Evolutionary conservation across 2,113 vertebrate genomes (phyloP).

Genomic region (Edolisoma coerulescens): DNA sequence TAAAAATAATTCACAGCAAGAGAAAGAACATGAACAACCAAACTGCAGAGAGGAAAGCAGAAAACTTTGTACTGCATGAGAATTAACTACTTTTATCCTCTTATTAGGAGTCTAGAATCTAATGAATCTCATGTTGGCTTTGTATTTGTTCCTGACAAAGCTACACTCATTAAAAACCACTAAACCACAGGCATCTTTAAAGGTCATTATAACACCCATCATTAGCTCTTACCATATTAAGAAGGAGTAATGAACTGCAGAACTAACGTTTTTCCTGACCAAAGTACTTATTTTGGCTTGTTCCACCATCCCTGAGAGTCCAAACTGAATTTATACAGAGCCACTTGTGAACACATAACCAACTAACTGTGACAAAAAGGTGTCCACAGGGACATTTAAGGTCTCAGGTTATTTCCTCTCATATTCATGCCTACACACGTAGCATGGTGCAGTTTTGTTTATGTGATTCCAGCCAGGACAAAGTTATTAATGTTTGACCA

Average conservation of each 20-base stretch:
- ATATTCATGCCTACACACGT: background rate
- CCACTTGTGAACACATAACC: background rate
- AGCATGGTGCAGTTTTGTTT: background rate
- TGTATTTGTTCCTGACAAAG: background rate
- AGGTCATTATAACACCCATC: background rate
- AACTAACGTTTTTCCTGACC: background rate
- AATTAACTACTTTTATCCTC: background rate
- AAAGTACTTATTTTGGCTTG: background rate
- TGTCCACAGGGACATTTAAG: background rate
- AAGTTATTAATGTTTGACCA: background rate
- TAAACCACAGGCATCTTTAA: background rate
- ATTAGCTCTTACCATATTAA: background rate
- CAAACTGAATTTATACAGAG: background rate
- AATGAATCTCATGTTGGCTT: background rate
- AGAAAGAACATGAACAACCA: background rate
- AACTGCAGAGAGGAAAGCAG: background rate
- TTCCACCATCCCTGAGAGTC: background rate
- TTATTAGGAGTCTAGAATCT: background rate
- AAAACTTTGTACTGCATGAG: background rate
- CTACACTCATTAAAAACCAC: background rate
- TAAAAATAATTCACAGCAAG: background rate
- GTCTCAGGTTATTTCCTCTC: background rate
- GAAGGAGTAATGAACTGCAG: background rate
- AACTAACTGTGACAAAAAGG: background rate
- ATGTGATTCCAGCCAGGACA: background rate